A percentile compares a stretch with the other conserved stretches of the same genome.
These are phyloP conservation scores for Callorhinus ursinus DNA, from an alignment of 2,113 vertebrate genomes.

Conservation along the genomic window DNA sequence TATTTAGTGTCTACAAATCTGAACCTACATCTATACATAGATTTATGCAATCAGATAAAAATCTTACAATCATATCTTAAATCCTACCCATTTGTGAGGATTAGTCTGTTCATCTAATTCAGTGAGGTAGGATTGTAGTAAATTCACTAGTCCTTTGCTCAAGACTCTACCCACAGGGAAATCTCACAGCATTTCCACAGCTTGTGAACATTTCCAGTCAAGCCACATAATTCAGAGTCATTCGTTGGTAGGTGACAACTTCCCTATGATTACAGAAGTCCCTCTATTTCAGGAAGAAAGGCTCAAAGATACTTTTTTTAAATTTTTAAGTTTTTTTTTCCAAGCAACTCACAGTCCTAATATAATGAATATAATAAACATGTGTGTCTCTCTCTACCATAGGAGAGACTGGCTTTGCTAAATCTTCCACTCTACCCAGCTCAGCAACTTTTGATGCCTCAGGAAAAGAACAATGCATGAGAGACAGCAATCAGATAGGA, in stretches of 20 bases:
- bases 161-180: slow-evolving; percentile 75
- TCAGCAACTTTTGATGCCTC: neutral
- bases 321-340: neutral
- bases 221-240: neutral
- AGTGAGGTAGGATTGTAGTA: slow-evolving; percentile 66
- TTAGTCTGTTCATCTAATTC: slow-evolving; percentile 79
- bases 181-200: slow-evolving; percentile 73
- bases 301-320: neutral
- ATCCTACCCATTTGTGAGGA: slow-evolving; percentile 80
- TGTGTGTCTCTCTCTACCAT: neutral
- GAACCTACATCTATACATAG: neutral
- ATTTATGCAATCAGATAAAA: slow-evolving; percentile 80
- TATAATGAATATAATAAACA: neutral
- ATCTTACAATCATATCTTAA: slow-evolving; percentile 75
- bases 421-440: neutral
- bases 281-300: neutral
- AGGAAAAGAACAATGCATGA: neutral
- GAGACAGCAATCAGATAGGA: neutral
- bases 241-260: neutral
- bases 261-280: neutral
- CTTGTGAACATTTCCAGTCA: slow-evolving; percentile 57
- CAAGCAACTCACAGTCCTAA: neutral
- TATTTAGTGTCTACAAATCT: slow-evolving; percentile 57
- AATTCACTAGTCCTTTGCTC: slow-evolving; percentile 46
- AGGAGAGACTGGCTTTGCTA: neutral